Base-by-base conservation (phyloP, 2,113 vertebrate species). In the Raphicerus campestris region DNA sequence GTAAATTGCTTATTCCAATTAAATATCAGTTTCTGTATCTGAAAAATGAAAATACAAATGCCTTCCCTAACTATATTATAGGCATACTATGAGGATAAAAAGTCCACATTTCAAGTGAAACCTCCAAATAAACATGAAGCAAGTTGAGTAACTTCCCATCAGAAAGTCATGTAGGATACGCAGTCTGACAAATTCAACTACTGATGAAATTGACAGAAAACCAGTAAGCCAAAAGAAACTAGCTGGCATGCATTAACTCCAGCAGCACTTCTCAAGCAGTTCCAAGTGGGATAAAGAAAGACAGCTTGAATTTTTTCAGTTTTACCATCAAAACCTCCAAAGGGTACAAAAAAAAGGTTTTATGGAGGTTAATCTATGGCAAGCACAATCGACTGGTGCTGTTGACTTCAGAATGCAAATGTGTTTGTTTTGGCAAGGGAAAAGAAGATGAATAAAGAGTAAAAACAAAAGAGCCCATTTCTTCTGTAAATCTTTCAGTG, bases 391-490 rank as follows among this genome's bases (percentile, higher is more conserved):
- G 73, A 58, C 91, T 45, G 85, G 55, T 7, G 85, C 39, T 87
- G 61, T 75, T 78, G 82, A 93, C 93, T 87, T 98, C 47, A 63
- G 80, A 80, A 95, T 93, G 70, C 82, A 93, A 94, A 95, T 89
- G 10, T 93, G 58, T 93, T 94, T 97, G 39, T 53, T 96, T 94
- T 83, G 45, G 35, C 78, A 84, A 91, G 96, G 19, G 35, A 28
- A 91, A 94, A 47, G 58, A 95, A 96, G 93, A 94, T 75, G 47
- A 97, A 94, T 87, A 55, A 91, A 78, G 32, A 91, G 3, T 1
- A 2, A 45, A 96, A 86, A 96, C 61, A 96, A 97, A 96, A 94
- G 42, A 95, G 51, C 2, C 56, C 30, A 13, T 87, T 98, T 97
- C 58, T 96, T 97, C 47, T 61, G 56, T 77, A 84, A 94, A 80